Base-by-base conservation (phyloP, 2,888 invertebrate genomes). In the Craniophora ligustri region DNA sequence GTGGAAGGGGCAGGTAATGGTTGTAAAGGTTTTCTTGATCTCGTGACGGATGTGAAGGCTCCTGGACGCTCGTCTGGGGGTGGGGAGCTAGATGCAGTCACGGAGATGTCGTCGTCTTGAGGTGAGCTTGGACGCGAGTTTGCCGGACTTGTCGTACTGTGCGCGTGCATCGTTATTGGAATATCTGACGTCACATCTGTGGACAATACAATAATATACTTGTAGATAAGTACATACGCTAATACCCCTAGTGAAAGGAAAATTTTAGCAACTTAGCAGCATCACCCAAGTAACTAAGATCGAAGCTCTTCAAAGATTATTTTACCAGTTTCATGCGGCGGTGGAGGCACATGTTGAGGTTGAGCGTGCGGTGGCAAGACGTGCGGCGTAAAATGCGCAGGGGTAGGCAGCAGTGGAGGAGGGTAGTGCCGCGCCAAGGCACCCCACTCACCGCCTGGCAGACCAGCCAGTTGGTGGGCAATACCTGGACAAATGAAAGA, bases 121-220 rank as follows among this genome's bases (percentile, higher is more conserved):
- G 94, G 93, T 8, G 95, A 95, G 47, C 92, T 79, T 2, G 94
- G 94, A n/a, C 93, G 92, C 0, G 96, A 96, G 38, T 93, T 94
- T 72, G 95, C 95, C 0, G 96, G 96, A 64, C 96, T 96, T 15
- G 96, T 96, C 34, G 96, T 96, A 83, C 96, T 96, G 78, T 96
- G 96, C 26, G 96, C 95, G 76, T 94, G 92, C 93, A 94, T 83
- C 63, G 91, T 87, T 48, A 91, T 87, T 3, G 90, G 87, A 45
- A 86, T 91, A 2, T 93, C 92, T 60, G 91, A 87, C 18, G 88
- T 84, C 34, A 87, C 73, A 75, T 93, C 92, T 93, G 86, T 31
- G 59, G 73, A 32, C 63, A 68, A 55, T 13, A 32, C 18, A 7
- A 10, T 6, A 35, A 13, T 28, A 10, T 13, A 21, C 2, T 16